Evolutionary conservation across 2,888 invertebrate genomes (phyloP), one percentile per base, ranked within the genome.

Genomic region (Chymomyza caudatula): DNA sequence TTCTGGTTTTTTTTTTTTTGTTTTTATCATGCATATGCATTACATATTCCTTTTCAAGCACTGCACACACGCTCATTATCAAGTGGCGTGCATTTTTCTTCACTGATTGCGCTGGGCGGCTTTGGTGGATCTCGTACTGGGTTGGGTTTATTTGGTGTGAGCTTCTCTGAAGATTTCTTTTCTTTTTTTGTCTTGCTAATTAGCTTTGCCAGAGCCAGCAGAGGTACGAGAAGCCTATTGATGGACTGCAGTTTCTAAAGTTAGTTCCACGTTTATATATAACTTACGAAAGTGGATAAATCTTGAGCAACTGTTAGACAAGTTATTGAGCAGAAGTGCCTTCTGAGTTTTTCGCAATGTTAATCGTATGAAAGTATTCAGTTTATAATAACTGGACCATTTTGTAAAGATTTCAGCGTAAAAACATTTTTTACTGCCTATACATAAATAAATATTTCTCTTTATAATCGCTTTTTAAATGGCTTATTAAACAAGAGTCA

Each of bases 61-160:
- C 53, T 29, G n/a, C 51, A 56, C 43, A 56, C 43, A 56, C 56
- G 71, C 78, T 78, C 71, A 78, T 77, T 77, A 77, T 80, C 77
- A 80, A 80, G 83, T 83, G 72, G 75, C 82, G 73, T 82, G 82
- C 85, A 82, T 77, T 85, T 37, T 85, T 80, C 80, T 79, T 85
- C 69, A 83, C 80, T 80, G 85, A 80, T 80, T 80, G 84, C 80
- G 77, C 69, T 80, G 77, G 5, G 51, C 19, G 17, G 51, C 51
- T 20, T 51, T 51, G 51, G 22, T 19, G n/a, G n/a, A n/a, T n/a
- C n/a, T 51, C 20, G 22, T 2, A 20, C 4, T 20, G 51, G 19
- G 13, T 51, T 17, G 20, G 20, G 51, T 20, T 22, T 37, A 37
- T 37, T 37, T 37, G 29, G 29, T 37, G 29, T 37, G 29, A 37